Base-by-base conservation (phyloP, 2,888 invertebrate species). In the Thelaira solivaga region DNA sequence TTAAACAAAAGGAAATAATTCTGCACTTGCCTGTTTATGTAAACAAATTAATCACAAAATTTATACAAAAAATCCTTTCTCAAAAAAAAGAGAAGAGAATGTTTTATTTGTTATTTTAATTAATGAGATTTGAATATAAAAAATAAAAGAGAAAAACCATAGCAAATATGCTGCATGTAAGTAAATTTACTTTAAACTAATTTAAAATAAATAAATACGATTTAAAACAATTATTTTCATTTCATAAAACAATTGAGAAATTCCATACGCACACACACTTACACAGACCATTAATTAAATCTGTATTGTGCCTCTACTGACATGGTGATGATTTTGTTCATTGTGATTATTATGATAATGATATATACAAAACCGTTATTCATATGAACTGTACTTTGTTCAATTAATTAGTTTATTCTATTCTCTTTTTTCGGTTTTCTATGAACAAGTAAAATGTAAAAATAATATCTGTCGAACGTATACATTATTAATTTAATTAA, bases 321-420 rank as follows among this genome's bases (percentile, higher is more conserved):
- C 29, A 29, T 22, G 18, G 18, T 24, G 41, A 55, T 47, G 57
- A 34, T 31, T 45, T 62, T 22, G 41, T 11, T 43, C 36, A 31
- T 43, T 41, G 16, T 36, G n/a, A n/a, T n/a, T n/a, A n/a, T n/a
- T n/a, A n/a, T n/a, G n/a, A n/a, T n/a, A n/a, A n/a, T n/a, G n/a
- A n/a, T n/a, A n/a, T n/a, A n/a, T n/a, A n/a, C n/a, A n/a, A n/a
- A n/a, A n/a, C n/a, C n/a, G n/a, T n/a, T n/a, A n/a, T n/a, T n/a
- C n/a, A n/a, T n/a, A n/a, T n/a, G n/a, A n/a, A n/a, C 13, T 34
- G 31, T 53, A 51, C 59, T 61, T 61, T 59, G 61, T 76, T 65
- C 57, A 59, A 71, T 65, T 65, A 76, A 76, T 71, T 71, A 71
- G 59, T 71, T 71, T 53, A 65, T 53, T 59, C 13, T 57, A 8